These are phyloP conservation scores for Tetramorium alpestre DNA, from an alignment of 1,140 invertebrate genomes.

Conservation along the genomic window DNA sequence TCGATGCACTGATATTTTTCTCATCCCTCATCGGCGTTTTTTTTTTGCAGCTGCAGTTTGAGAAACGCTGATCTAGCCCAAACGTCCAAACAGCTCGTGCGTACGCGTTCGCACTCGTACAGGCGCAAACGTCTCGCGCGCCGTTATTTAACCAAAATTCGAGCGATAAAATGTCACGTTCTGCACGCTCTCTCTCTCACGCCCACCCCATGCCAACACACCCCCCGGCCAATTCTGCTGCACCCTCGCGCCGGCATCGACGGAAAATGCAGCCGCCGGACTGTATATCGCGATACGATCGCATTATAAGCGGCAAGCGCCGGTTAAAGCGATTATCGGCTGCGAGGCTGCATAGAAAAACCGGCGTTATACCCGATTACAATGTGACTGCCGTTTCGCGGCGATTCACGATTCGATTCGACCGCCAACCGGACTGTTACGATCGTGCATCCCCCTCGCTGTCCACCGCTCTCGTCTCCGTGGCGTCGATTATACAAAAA, in stretches of 20 bases:
- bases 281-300: constrained; percentile 82
- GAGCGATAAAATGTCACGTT: constrained; percentile 78
- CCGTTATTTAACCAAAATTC: constrained; percentile 80
- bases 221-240: constrained; percentile 47
- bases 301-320: constrained; percentile 83
- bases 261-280: constrained; percentile 80
- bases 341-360: constrained; percentile 78
- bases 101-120: constrained; percentile 60
- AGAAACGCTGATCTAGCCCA: constrained; percentile 58
- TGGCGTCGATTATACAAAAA: constrained; percentile 82
- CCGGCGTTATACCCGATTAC: constrained; percentile 82
- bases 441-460: not conserved
- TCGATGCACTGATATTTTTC: not conserved
- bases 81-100: constrained; percentile 71
- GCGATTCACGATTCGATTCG: constrained; percentile 76
- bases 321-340: constrained; percentile 85
- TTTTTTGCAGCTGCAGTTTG: constrained; percentile 11
- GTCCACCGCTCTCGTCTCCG: constrained; percentile 48
- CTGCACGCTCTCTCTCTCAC: constrained; percentile 44
- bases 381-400: constrained; percentile 82
- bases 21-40: not conserved
- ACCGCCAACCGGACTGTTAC: constrained; percentile 58
- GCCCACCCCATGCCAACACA: constrained; percentile 6
- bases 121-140: constrained; percentile 60
- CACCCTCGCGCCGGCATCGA: constrained; percentile 59